Conservation (phyloP, 1,140 invertebrate genomes). For the Anagrus nilaparvatae region DNA sequence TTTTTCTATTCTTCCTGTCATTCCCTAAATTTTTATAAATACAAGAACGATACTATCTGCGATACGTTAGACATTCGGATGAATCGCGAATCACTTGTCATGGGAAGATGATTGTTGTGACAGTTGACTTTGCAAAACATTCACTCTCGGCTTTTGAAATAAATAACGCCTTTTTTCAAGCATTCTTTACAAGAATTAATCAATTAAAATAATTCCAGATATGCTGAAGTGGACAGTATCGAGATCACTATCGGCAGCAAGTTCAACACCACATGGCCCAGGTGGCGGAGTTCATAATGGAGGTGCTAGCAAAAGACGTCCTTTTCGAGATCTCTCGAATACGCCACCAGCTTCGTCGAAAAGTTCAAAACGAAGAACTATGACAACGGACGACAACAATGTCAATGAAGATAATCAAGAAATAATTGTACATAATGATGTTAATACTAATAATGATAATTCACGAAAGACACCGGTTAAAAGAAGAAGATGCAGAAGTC, state of each 20-base stretch:
- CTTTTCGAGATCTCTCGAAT: constrained; percentile 38
- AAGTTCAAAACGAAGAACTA: constrained; percentile 18
- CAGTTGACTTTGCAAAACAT: too few relatives aligned
- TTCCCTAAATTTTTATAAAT: too few relatives aligned
- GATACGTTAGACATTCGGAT: too few relatives aligned
- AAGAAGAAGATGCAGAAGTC: constrained; percentile 34
- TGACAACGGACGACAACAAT: constrained; percentile 5
- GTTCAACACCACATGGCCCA: constrained; percentile 34
- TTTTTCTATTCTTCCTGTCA: too few relatives aligned
- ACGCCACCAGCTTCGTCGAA: constrained; percentile 29
- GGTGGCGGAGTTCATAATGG: constrained; percentile 25
- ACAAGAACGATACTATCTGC: too few relatives aligned
- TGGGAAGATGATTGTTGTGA: too few relatives aligned
- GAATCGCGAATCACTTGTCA: too few relatives aligned
- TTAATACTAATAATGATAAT: constrained; percentile 13
- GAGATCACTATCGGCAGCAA: constrained; percentile 37
- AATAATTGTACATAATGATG: constrained; percentile 3
- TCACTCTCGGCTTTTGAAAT: too few relatives aligned
- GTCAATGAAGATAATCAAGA: constrained; percentile 14
- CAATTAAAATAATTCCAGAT: too few relatives aligned
- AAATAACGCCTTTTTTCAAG: too few relatives aligned
- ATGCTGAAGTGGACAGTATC: constrained; percentile 43
- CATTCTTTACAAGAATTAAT: too few relatives aligned
- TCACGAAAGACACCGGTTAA: constrained; percentile 27
- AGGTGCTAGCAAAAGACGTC: constrained; percentile 27